Conservation (phyloP, 2,113 vertebrate genomes). For the Thomomys bottae region DNA sequence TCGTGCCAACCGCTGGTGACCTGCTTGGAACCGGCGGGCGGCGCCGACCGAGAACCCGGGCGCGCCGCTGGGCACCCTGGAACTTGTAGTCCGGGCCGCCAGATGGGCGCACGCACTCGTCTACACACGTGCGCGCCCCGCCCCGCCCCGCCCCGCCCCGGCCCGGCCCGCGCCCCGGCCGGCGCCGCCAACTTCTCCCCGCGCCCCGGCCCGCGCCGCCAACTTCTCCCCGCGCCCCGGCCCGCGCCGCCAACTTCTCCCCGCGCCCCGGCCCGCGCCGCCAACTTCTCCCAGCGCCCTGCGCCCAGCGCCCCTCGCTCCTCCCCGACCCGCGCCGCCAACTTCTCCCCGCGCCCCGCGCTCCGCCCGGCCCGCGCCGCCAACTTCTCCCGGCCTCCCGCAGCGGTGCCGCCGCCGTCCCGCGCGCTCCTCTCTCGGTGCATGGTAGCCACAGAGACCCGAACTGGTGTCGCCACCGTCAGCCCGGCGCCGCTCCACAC, state of each 20-base stretch:
- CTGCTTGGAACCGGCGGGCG: conserved; percentile 37
- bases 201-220: not conserved
- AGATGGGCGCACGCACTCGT: not conserved
- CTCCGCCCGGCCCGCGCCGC: rapidly evolving
- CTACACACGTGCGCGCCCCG: conserved; percentile 35
- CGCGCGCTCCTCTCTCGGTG: not conserved
- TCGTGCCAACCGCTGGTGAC: conserved; percentile 56
- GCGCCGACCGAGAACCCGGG: conserved; percentile 55
- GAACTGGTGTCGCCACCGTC: not conserved
- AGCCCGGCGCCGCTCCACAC: no score
- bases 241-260: no score
- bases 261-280: rapidly evolving
- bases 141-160: not conserved
- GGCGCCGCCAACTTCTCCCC: not conserved
- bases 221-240: not conserved
- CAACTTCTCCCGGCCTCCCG: not conserved
- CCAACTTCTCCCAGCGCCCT: not conserved
- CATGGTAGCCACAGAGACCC: not conserved
- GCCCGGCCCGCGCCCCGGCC: rapidly evolving
- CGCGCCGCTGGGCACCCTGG: conserved; percentile 78
- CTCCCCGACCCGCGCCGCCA: not conserved
- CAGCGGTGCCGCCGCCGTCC: not conserved
- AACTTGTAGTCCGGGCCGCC: conserved; percentile 73
- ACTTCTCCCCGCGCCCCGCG: not conserved
- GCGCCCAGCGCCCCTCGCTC: no score